These are phyloP conservation scores for Megathymus violae DNA, from an alignment of 1,140 invertebrate species.

Conservation along the genomic window DNA sequence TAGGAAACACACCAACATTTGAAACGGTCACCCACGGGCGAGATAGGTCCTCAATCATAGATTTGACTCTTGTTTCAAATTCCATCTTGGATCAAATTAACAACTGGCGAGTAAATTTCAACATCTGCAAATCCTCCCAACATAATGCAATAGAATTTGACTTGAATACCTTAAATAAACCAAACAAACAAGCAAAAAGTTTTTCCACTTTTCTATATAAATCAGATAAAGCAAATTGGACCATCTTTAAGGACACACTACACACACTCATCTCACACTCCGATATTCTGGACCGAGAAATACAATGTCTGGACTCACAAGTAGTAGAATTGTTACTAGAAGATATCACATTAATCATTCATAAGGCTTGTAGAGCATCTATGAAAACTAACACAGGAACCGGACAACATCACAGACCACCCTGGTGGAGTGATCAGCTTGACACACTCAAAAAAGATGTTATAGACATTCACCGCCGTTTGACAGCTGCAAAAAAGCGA, in stretches of 20 bases:
- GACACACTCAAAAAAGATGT: background rate
- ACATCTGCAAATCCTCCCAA: background rate
- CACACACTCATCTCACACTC: background rate
- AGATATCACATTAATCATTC: background rate
- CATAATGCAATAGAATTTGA: background rate
- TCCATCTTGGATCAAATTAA: background rate
- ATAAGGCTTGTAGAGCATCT: background rate
- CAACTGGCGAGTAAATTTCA: background rate
- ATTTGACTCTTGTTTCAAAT: slow-evolving; percentile 3
- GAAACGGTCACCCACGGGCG: slow-evolving; percentile 10
- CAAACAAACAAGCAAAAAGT: no score
- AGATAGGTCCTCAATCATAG: background rate
- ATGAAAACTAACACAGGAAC: background rate
- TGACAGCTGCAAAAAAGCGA: background rate
- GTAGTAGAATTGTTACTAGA: background rate
- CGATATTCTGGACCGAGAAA: background rate
- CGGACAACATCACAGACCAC: background rate
- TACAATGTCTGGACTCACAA: background rate
- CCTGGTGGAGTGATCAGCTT: background rate
- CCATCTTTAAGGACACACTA: background rate
- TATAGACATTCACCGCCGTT: background rate
- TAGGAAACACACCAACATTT: slow-evolving; percentile 17
- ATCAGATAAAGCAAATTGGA: background rate
- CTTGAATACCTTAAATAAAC: background rate
- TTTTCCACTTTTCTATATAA: background rate